Conservation (phyloP, 2,888 invertebrate species). For the Ophion costatus region DNA sequence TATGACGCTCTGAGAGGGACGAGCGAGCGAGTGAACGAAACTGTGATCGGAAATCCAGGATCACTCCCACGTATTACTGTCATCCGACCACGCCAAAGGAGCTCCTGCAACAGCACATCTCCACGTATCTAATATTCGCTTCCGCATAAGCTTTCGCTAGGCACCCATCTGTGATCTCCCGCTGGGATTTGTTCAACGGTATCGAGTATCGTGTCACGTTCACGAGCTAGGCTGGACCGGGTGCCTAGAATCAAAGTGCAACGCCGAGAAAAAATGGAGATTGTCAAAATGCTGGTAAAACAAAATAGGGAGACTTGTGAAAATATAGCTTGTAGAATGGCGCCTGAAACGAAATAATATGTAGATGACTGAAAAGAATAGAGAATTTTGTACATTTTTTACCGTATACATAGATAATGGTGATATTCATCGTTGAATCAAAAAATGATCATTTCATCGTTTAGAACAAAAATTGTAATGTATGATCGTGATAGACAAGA, state of each 20-base stretch:
- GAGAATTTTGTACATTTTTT: background rate
- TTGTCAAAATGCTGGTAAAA: background rate
- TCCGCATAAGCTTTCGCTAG: background rate
- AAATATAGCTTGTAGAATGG: background rate
- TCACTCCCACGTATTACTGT: constrained; percentile 6
- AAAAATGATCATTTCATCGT: background rate
- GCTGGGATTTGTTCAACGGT: constrained; percentile 1
- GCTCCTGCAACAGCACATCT: background rate
- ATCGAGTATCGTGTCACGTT: constrained; percentile 17
- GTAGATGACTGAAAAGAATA: background rate
- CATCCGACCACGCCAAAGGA: constrained; percentile 22
- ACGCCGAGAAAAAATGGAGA: background rate
- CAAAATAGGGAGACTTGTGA: background rate
- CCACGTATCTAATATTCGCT: constrained; percentile 20
- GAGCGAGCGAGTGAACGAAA: constrained; percentile 24
- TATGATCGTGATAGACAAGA: background rate
- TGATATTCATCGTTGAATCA: background rate
- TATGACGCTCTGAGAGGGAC: constrained; percentile 33
- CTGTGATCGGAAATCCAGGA: constrained; percentile 36
- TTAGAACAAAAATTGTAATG: background rate
- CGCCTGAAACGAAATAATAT: background rate
- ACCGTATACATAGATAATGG: background rate
- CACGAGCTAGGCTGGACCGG: background rate
- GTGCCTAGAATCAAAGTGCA: background rate
- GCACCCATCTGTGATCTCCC: constrained; percentile 12